Conservation (phyloP, 2,888 invertebrate genomes). For the Lampropteryx suffumata region DNA sequence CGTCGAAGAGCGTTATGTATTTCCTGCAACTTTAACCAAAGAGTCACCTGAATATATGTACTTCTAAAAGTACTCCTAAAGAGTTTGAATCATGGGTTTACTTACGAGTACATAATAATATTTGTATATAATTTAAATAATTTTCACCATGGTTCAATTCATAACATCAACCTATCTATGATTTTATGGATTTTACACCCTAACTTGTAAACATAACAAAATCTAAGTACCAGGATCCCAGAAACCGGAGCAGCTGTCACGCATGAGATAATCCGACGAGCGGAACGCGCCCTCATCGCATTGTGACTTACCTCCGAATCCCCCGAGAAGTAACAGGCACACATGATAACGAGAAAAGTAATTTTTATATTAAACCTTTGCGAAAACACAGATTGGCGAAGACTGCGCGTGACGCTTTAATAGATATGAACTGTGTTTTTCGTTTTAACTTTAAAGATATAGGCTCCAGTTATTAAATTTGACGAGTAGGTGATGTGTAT, state of each 20-base stretch:
- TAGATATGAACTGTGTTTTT: slow-evolving; percentile 7
- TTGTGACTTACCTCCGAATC: slow-evolving; percentile 58
- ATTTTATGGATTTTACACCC: slow-evolving; percentile 6
- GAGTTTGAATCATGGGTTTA: no score
- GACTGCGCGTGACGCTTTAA: slow-evolving; percentile 3
- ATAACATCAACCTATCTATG: not conserved
- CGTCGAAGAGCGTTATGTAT: no score
- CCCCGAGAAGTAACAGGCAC: slow-evolving; percentile 59
- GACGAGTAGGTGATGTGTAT: no score
- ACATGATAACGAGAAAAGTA: slow-evolving; percentile 78
- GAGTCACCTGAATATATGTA: no score
- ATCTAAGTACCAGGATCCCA: slow-evolving; percentile 53
- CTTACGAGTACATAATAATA: no score
- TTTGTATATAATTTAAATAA: no score
- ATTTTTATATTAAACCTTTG: slow-evolving; percentile 80
- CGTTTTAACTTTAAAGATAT: no score
- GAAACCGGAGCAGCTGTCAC: slow-evolving; percentile 68
- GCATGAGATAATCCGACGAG: slow-evolving; percentile 72
- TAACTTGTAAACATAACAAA: slow-evolving; percentile 34
- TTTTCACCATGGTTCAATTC: no score
- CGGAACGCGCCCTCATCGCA: slow-evolving; percentile 56
- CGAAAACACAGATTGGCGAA: slow-evolving; percentile 43
- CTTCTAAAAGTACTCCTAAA: no score
- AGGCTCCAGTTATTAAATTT: no score
- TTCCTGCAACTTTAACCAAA: no score